Evolutionary conservation across 2,888 invertebrate species (phyloP).

Genomic region (Phaonia tiefii): DNA sequence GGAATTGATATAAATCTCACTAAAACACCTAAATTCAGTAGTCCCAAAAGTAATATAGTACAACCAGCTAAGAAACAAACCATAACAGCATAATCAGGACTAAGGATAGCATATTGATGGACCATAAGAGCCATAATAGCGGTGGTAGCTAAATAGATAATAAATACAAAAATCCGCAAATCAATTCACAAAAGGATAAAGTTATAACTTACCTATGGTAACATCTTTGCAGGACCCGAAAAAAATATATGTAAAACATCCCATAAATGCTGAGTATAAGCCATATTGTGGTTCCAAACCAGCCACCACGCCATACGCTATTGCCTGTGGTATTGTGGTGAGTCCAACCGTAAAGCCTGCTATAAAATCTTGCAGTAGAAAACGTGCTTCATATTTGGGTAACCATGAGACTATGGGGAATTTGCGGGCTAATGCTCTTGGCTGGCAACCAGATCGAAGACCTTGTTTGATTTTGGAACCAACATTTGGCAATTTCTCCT

Average conservation of each 20-base stretch:
- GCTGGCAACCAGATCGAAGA: slow-evolving; percentile 80
- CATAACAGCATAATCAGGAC: slow-evolving; percentile 87
- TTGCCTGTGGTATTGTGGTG: slow-evolving; percentile 92
- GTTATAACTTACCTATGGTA: slow-evolving; percentile 84
- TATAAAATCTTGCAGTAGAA: slow-evolving; percentile 88
- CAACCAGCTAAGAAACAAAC: slow-evolving; percentile 88
- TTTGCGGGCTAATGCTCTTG: slow-evolving; percentile 82
- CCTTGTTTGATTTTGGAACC: slow-evolving; percentile 70
- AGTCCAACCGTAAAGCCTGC: slow-evolving; percentile 92
- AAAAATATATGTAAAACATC: slow-evolving; percentile 94
- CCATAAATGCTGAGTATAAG: slow-evolving; percentile 96
- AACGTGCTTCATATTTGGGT: slow-evolving; percentile 85
- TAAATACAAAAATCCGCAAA: too few species aligned
- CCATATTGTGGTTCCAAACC: slow-evolving; percentile 90
- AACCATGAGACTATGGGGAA: slow-evolving; percentile 89
- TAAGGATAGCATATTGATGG: slow-evolving; percentile 84
- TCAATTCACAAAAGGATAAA: too few species aligned
- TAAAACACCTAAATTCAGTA: slow-evolving; percentile 90
- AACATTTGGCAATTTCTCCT: slow-evolving; percentile 77
- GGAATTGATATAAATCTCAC: slow-evolving; percentile 93
- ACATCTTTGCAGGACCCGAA: slow-evolving; percentile 93
- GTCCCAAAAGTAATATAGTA: slow-evolving; percentile 86
- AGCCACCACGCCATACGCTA: slow-evolving; percentile 90
- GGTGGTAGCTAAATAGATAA: slow-evolving; percentile 85
- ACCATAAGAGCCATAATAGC: slow-evolving; percentile 94